These are phyloP conservation scores for Gila orcuttii DNA, from an alignment of 2,113 vertebrate genomes.

Conservation along the genomic window DNA sequence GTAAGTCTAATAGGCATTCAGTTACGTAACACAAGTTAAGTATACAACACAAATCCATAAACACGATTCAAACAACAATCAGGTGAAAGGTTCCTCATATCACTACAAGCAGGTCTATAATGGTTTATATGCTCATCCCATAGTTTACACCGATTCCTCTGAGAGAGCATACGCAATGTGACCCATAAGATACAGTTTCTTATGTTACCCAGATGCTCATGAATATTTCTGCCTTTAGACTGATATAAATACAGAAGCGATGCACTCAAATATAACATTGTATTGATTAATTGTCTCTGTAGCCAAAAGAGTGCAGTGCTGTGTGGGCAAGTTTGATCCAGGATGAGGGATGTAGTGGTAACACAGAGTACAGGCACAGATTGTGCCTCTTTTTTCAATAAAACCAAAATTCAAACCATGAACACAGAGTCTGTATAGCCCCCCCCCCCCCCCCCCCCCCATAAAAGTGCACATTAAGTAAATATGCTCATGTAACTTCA, in stretches of 20 bases:
- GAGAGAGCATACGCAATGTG: constrained; percentile 18
- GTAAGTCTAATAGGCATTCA: background rate
- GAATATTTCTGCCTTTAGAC: constrained; percentile 17
- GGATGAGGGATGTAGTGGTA: constrained; percentile 31
- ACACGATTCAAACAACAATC: background rate
- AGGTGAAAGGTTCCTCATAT: background rate
- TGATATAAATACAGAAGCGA: constrained; percentile 26
- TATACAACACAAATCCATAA: background rate
- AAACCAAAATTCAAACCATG: constrained; percentile 5
- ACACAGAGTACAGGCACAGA: constrained; percentile 18
- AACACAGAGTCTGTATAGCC: background rate
- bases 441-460: too few species aligned
- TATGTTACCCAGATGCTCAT: background rate
- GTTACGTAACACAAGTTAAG: background rate
- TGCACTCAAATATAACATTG: constrained; percentile 28
- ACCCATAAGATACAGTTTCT: constrained; percentile 11
- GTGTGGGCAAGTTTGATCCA: constrained; percentile 26
- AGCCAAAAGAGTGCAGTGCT: constrained; percentile 14
- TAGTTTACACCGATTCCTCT: background rate
- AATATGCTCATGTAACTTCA: constrained; percentile 1
- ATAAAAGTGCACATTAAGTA: constrained; percentile 22
- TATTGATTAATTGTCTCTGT: constrained; percentile 35
- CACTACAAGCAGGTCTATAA: constrained; percentile 1
- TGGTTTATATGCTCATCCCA: background rate
- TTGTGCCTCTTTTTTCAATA: constrained; percentile 16